Evolutionary conservation across 2,888 invertebrate species (phyloP), one percentile per base, ranked within the genome.

Genomic region (Brassicogethes aeneus): DNA sequence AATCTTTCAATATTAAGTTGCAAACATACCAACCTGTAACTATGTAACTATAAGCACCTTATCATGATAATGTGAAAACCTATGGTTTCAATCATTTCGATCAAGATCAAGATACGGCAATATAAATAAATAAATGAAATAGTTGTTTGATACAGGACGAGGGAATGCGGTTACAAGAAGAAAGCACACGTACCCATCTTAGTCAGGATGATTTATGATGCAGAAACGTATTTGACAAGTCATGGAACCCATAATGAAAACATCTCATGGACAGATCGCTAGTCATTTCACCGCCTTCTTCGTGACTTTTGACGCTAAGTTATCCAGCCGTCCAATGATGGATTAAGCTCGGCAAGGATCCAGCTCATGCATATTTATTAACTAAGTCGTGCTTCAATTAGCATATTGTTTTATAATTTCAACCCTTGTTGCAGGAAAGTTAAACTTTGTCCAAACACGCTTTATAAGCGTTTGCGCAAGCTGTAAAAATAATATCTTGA

Each of bases 291-390:
- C 67, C 67, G 67, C 67, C 67, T 66, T 56, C 60, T 65, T 66
- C 66, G 67, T 68, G 66, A 68, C 67, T 68, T 68, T 68, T 68
- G 64, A 68, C 67, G 67, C 67, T 65, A 64, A 64, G 63, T 56
- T 59, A 50, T 50, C 53, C 48, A 12, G 32, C 32, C 32, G 12
- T 10, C 48, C 56, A 62, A 65, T 66, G 66, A 66, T 66, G 65
- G 62, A 65, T 64, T 60, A 59, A 61, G 54, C 53, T 52, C 47
- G 51, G 52, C 52, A 52, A 52, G 42, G 48, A 44, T 51, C 45
- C 12, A 5, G 14, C 55, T 59, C 60, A 63, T 63, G 59, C 61
- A 62, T 63, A 62, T 64, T 61, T 60, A 62, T 60, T 16, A 52
- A 47, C 33, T 45, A 42, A 49, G 23, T 23, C 23, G 23, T 23